A percentile compares a stretch with the other conserved stretches of the same genome.
Conservation (phyloP, 2,113 vertebrate species). For the Coryphaenoides rupestris region DNA sequence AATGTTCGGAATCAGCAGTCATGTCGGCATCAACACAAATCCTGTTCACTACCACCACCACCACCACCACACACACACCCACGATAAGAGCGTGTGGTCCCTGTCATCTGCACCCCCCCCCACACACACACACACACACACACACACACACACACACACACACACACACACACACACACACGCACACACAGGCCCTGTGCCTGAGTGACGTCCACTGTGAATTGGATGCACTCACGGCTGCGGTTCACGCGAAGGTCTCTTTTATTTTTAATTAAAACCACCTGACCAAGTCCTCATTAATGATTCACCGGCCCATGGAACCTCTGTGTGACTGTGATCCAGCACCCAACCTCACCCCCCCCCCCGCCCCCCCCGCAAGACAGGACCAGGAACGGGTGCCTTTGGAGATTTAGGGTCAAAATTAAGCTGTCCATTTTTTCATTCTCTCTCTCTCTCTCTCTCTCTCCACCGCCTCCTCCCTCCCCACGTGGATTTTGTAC, state of each 20-base stretch:
- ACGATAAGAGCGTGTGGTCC: slow-evolving; percentile 16
- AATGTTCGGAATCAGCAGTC: slow-evolving; percentile 14
- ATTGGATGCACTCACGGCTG: neutral
- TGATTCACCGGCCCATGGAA: slow-evolving; percentile 25
- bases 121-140: too few relatives aligned
- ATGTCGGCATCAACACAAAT: slow-evolving; percentile 19
- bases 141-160: too few relatives aligned
- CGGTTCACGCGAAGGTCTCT: slow-evolving; percentile 39
- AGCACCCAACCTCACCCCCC: slow-evolving; percentile 15
- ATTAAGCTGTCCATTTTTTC: too few relatives aligned
- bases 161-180: too few relatives aligned
- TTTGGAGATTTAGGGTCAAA: slow-evolving; percentile 31
- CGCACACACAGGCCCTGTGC: too few relatives aligned
- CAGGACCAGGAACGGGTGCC: slow-evolving; percentile 3
- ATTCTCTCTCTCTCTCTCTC: too few relatives aligned
- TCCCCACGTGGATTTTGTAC: slow-evolving; percentile 25
- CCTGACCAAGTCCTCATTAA: slow-evolving; percentile 15
- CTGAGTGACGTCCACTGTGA: slow-evolving; percentile 3
- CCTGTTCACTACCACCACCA: slow-evolving; percentile 1
- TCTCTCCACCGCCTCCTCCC: slow-evolving; percentile 9
- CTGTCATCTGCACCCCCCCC: slow-evolving; percentile 9
- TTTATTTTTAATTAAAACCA: slow-evolving; percentile 29
- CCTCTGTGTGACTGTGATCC: slow-evolving; percentile 27
- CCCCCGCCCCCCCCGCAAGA: too few relatives aligned
- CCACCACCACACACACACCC: neutral